These are phyloP conservation scores for Seladonia tumulorum DNA, from an alignment of 2,888 invertebrate species.

Conservation along the genomic window DNA sequence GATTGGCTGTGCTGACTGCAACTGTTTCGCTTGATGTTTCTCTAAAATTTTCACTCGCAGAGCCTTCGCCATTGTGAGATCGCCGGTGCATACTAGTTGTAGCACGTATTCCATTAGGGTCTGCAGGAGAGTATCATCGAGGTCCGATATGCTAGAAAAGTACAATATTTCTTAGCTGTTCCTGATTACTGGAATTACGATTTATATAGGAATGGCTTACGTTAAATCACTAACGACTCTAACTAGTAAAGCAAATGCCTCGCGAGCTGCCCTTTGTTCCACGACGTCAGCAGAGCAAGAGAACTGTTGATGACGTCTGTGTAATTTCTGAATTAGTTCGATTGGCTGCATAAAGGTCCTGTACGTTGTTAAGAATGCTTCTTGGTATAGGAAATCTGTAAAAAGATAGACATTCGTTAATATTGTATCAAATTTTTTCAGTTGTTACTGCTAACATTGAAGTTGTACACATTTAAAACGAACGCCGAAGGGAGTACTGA, in stretches of 20 bases:
- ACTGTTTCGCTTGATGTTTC: slow-evolving; percentile 88
- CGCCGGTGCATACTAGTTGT: slow-evolving; percentile 95
- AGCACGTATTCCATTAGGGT: slow-evolving; percentile 97
- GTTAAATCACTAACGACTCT: slow-evolving; percentile 98
- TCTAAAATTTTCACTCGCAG: slow-evolving; percentile 95
- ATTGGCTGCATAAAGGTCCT: slow-evolving; percentile 96
- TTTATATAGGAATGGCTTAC: slow-evolving; percentile 86
- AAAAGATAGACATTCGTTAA: neutral
- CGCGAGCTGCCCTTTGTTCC: slow-evolving; percentile 91
- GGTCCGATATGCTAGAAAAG: slow-evolving; percentile 90
- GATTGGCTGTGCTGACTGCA: slow-evolving; percentile 84
- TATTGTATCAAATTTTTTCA: neutral
- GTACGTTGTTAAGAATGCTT: slow-evolving; percentile 99
- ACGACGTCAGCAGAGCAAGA: slow-evolving; percentile 88
- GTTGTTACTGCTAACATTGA: neutral
- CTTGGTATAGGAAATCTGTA: slow-evolving; percentile 96
- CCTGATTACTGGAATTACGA: neutral
- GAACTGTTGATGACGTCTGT: slow-evolving; percentile 91
- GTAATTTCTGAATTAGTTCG: slow-evolving; percentile 93
- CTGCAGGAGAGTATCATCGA: slow-evolving; percentile 92
- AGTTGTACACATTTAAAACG: neutral
- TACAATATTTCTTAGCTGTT: neutral
- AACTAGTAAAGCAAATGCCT: slow-evolving; percentile 96
- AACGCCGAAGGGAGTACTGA: slow-evolving; percentile 44
- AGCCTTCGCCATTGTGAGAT: slow-evolving; percentile 95